These are phyloP conservation scores for Onchidella celtica DNA, from an alignment of 2,888 invertebrate genomes.

Conservation along the genomic window DNA sequence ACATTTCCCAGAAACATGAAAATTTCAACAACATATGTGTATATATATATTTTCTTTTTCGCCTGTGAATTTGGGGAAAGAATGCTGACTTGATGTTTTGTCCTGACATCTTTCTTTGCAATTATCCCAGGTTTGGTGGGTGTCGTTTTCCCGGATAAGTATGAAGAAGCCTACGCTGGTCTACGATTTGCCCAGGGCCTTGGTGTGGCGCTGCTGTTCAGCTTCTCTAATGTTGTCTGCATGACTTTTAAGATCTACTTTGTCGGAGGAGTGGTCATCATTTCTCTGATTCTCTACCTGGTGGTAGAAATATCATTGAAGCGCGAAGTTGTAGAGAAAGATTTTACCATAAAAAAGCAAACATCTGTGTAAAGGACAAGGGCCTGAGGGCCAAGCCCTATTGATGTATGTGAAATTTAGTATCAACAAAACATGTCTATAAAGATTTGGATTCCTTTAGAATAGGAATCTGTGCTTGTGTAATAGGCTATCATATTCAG, in stretches of 20 bases:
- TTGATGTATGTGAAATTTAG: no score
- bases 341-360: not conserved
- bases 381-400: no score
- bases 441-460: no score
- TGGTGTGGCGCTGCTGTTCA: conserved; percentile 69
- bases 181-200: conserved; percentile 74
- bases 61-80: no score
- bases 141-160: conserved; percentile 71
- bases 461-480: no score
- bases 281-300: conserved; percentile 64
- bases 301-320: conserved; percentile 60
- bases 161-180: conserved; percentile 76
- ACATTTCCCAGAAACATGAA: no score
- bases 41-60: no score
- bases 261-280: conserved; percentile 58
- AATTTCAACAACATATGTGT: no score
- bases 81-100: no score
- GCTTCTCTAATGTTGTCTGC: conserved; percentile 67
- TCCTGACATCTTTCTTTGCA: no score
- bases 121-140: conserved; percentile 72
- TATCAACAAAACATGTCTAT: no score
- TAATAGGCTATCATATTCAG: no score
- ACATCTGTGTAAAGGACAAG: conserved; percentile 29
- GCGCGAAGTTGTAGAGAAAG: not conserved
- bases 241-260: conserved; percentile 69